Base-by-base conservation (phyloP, 1,140 invertebrate species). In the Caerostris darwini region DNA sequence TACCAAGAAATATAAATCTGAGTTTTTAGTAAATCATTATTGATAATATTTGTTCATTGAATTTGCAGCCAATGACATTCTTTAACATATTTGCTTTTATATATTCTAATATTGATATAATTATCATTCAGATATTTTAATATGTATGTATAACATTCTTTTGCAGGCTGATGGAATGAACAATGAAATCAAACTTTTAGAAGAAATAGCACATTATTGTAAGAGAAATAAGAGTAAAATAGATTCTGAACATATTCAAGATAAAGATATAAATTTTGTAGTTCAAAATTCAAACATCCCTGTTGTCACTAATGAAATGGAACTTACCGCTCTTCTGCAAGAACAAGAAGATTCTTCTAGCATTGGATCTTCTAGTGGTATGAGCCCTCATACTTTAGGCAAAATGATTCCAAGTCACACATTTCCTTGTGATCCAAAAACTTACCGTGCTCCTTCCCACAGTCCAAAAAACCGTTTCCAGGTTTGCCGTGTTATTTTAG, bases 151-250 rank as follows among this genome's bases (percentile, higher is more conserved):
- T 34, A 34, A 1, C 34, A 34, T 34, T 34, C 34, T 34, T 64
- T 64, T 14, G 61, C 12, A 17, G 17, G 34, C 19, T 10, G 71
- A 77, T 77, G 71, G 71, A 53, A 53, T 77, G 34, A 85, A 69
- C 34, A 64, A 57, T 56, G 69, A 92, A 54, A 54, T 87, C 34
- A 92, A 90, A 83, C 77, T 94, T 4, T n/a, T 93, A 19, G 19
- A 64, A 10, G 94, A 94, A 57, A 94, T 94, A 8, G 3, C n/a
- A 19, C 69, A 92, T 7, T 93, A 89, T 34, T 94, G 94, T 71
- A 34, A 59, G 8, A 61, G 94, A 69, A 94, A 94, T 59, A 87
- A 88, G 64, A 64, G n/a, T 12, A 56, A 64, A 81, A 69, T 90
- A 77, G 90, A 94, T 17, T 61, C 57, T 14, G 82, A 86, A 34